phyloP scores from a whole-genome alignment of 2,797 vertebrate genomes.

The Nannoperca obscura region DNA sequence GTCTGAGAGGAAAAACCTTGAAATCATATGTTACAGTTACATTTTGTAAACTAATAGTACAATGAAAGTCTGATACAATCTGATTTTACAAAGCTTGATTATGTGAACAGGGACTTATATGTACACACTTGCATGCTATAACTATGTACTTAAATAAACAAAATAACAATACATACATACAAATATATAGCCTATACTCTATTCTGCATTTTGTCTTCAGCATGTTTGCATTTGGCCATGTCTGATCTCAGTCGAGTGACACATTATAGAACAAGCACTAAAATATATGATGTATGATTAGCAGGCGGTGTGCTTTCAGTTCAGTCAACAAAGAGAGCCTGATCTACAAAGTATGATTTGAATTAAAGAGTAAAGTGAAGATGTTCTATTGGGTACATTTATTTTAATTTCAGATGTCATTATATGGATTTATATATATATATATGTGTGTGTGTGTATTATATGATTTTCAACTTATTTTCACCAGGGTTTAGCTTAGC shows the following conservation, averaged over 20 bases:
- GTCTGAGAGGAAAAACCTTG: background rate
- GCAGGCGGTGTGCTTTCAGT: background rate
- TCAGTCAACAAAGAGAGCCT: background rate
- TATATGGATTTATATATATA: no score
- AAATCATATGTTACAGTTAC: background rate
- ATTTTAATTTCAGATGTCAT: background rate
- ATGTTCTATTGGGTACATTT: background rate
- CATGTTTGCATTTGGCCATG: slow-evolving; percentile 15
- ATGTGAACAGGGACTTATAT: background rate
- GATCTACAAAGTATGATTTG: background rate
- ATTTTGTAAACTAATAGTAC: background rate
- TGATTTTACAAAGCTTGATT: background rate
- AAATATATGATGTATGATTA: slow-evolving; percentile 18
- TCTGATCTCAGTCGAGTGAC: slow-evolving; percentile 36
- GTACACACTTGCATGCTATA: background rate
- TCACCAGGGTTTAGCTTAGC: no score
- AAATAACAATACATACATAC: no score
- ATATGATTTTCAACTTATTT: background rate
- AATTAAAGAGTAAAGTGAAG: no score
- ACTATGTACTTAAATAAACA: background rate
- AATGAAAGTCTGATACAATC: background rate
- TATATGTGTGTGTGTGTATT: no score
- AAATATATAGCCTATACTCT: background rate
- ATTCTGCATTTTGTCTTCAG: background rate
- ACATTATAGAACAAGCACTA: background rate